Evolutionary conservation across 2,888 invertebrate genomes (phyloP), one percentile per base, ranked within the genome.

Genomic region (Priocnemis perturbator): DNA sequence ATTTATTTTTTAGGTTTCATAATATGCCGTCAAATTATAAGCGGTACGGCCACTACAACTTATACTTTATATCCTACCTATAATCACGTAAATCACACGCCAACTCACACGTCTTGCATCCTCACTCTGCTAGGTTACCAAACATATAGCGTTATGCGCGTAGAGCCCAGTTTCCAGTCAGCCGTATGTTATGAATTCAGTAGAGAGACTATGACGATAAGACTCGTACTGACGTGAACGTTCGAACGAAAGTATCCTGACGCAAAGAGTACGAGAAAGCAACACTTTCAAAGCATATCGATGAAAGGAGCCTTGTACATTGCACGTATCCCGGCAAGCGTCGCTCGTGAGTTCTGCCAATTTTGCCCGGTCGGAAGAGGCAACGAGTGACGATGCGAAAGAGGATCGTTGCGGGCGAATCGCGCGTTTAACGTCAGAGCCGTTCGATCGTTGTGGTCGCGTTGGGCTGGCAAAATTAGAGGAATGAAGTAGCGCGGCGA

Each of bases 1-100:
- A 85, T 83, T 87, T 86, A 85, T 83, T 86, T 88, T 88, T 87
- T 88, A 88, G 88, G 88, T 88, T 88, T 87, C 87, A 86, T 87
- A 87, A 86, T 88, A 86, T 87, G 86, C 85, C 88, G 86, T 87
- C 88, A 82, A 88, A 86, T 88, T 88, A 88, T 86, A 88, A 88
- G 88, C 88, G 88, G 88, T 88, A 88, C 87, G 88, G 85, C 81
- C 77, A 86, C 71, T 85, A 83, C 79, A 83, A 85, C 64, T 85
- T 86, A 78, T 85, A 84, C 76, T 81, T 77, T 57, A 57, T 57
- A 47, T 60, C 48, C 69, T 83, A 79, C 76, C 78, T 64, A 50
- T 50, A 50, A 61, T 83, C 81, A 83, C 80, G 73, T 77, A 72
- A 50, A 17, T 50, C 50, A 17, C 17, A 44, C 37, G 30, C 57